These are phyloP conservation scores for Parotia lawesii DNA, from an alignment of 2,113 vertebrate species.

Conservation along the genomic window DNA sequence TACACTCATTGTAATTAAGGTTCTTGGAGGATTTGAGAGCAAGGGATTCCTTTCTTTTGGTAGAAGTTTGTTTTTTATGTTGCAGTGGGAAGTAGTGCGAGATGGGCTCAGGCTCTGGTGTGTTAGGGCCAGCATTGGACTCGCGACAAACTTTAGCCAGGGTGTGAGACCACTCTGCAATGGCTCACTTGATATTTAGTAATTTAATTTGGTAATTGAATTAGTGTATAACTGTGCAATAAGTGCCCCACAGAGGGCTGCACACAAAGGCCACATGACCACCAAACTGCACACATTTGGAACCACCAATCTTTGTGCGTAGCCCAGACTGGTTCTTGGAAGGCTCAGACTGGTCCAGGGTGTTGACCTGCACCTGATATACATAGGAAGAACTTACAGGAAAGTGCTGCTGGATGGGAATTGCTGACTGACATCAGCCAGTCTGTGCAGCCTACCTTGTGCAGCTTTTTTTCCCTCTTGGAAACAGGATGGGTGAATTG, in stretches of 20 bases:
- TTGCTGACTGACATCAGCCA: background rate
- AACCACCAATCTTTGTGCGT: fast-evolving
- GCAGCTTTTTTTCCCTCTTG: background rate
- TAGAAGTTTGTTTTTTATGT: background rate
- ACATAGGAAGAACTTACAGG: fast-evolving
- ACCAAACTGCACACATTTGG: background rate
- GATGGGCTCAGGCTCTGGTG: background rate
- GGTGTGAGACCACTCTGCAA: background rate
- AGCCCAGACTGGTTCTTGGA: background rate
- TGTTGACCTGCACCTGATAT: background rate
- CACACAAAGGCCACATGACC: fast-evolving
- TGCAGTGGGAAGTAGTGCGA: background rate
- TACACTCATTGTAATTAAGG: background rate
- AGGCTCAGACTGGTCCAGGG: background rate
- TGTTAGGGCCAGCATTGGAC: background rate
- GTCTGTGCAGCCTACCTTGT: background rate
- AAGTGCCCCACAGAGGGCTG: background rate
- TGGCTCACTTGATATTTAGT: background rate
- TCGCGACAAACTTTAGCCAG: background rate
- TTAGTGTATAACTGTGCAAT: background rate
- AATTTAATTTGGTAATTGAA: background rate
- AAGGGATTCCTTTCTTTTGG: background rate
- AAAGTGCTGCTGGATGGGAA: background rate
- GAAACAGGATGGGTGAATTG: background rate
- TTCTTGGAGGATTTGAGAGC: background rate